These are phyloP conservation scores for Pseudolycoriella hygida DNA, from an alignment of 2,888 invertebrate genomes.

Conservation along the genomic window DNA sequence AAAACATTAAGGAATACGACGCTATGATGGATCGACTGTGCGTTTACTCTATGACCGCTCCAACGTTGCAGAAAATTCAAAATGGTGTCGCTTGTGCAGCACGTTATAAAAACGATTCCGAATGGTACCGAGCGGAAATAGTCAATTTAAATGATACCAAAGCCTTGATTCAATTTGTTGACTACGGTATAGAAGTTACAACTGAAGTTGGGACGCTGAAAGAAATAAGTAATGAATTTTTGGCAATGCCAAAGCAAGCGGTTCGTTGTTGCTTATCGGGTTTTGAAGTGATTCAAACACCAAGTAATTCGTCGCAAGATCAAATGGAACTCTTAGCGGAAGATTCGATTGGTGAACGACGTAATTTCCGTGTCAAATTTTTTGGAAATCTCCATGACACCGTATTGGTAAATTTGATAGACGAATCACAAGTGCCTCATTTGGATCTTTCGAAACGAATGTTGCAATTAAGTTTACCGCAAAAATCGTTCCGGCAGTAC, in stretches of 20 bases:
- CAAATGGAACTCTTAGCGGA: conserved; percentile 51
- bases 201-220: conserved; percentile 41
- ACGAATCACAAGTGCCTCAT: not conserved
- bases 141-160: conserved; percentile 16
- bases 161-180: conserved; percentile 67
- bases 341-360: conserved; percentile 30
- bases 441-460: not conserved
- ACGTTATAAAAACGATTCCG: conserved; percentile 56
- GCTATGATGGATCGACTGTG: conserved; percentile 50
- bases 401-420: not conserved
- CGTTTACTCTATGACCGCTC: conserved; percentile 30
- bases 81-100: conserved; percentile 37
- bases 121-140: conserved; percentile 84
- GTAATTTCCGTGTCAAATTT: conserved; percentile 39
- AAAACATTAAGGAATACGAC: conserved; percentile 39
- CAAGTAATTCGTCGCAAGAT: conserved; percentile 18
- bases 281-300: conserved; percentile 26
- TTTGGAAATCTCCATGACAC: conserved; percentile 21
- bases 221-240: conserved; percentile 42
- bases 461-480: not conserved
- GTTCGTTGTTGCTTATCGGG: conserved; percentile 59
- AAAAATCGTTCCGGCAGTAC: not conserved
- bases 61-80: not conserved
- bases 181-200: conserved; percentile 85
- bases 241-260: conserved; percentile 53